These are phyloP conservation scores for Sturmia bella DNA, from an alignment of 2,888 invertebrate species.

Conservation along the genomic window DNA sequence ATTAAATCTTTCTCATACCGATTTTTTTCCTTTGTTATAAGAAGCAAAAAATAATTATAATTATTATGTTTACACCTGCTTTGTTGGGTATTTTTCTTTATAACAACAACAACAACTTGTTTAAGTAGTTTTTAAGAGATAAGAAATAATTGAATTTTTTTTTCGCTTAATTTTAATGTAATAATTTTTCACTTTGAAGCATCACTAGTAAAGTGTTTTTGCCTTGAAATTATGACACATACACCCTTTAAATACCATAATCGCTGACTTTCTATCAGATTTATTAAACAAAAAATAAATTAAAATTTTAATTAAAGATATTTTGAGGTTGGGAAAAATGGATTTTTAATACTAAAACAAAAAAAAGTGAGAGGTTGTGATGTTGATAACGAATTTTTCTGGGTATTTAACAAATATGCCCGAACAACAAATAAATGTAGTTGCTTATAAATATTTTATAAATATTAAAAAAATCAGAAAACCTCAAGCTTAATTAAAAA, in stretches of 20 bases:
- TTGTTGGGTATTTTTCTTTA: neutral
- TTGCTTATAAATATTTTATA: too few relatives aligned
- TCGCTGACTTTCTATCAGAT: slow-evolving; percentile 45
- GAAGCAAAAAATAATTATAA: slow-evolving; percentile 39
- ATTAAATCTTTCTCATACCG: slow-evolving; percentile 1
- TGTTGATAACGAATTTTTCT: too few relatives aligned
- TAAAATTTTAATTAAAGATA: slow-evolving; percentile 34
- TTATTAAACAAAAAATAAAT: slow-evolving; percentile 4
- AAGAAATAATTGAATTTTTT: slow-evolving; percentile 63
- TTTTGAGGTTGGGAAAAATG: neutral
- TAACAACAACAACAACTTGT: slow-evolving; percentile 9
- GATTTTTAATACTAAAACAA: too few relatives aligned
- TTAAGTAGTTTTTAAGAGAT: slow-evolving; percentile 49
- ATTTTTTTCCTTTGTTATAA: neutral
- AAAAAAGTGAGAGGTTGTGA: too few relatives aligned
- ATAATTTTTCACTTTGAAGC: neutral
- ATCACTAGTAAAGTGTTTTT: neutral
- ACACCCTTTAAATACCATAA: slow-evolving; percentile 34
- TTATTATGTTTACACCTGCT: slow-evolving; percentile 63
- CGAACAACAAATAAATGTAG: too few relatives aligned
- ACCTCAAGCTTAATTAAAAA: too few relatives aligned
- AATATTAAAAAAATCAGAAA: too few relatives aligned
- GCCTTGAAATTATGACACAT: slow-evolving; percentile 50
- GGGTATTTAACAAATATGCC: too few relatives aligned
- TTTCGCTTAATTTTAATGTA: neutral